Conservation (phyloP, 2,888 invertebrate species). For the Bursaphelenchus okinawaensis region DNA sequence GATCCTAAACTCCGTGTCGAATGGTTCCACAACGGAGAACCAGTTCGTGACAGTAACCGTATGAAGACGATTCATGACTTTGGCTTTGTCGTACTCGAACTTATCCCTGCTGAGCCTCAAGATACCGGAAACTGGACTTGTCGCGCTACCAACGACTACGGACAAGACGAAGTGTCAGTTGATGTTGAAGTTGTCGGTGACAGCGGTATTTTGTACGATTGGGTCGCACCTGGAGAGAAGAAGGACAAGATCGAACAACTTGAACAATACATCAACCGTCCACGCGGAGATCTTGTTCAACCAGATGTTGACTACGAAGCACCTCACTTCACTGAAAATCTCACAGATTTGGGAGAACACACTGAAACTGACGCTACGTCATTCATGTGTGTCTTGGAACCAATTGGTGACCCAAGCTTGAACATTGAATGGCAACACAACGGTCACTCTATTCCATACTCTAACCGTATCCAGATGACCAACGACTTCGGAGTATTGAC, state of each 20-base stretch:
- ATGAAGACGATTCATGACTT: constrained; percentile 87
- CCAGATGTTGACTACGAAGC: constrained; percentile 60
- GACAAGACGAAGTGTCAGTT: constrained; percentile 68
- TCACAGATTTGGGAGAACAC: constrained; percentile 71
- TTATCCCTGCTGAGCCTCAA: constrained; percentile 78
- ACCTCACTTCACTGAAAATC: constrained; percentile 82
- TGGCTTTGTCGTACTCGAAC: constrained; percentile 85
- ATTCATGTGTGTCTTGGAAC: constrained; percentile 87
- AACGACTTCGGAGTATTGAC: constrained; percentile 97
- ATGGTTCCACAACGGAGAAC: constrained; percentile 73
- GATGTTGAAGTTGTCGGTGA: constrained; percentile 42
- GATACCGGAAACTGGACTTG: constrained; percentile 81
- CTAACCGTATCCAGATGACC: constrained; percentile 58
- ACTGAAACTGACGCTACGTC: constrained; percentile 80
- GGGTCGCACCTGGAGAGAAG: constrained; percentile 53
- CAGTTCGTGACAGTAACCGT: constrained; percentile 66
- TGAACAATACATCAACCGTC: constrained; percentile 78
- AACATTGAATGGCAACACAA: constrained; percentile 92
- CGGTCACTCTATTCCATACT: constrained; percentile 68
- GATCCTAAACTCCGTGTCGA: constrained; percentile 67
- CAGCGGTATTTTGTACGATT: constrained; percentile 52
- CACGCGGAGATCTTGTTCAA: constrained; percentile 47
- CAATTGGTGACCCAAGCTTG: constrained; percentile 78
- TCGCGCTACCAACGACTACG: constrained; percentile 84
- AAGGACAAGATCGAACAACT: constrained; percentile 80